phyloP scores from a whole-genome alignment of 2,797 vertebrate species.

The Cygnus olor region DNA sequence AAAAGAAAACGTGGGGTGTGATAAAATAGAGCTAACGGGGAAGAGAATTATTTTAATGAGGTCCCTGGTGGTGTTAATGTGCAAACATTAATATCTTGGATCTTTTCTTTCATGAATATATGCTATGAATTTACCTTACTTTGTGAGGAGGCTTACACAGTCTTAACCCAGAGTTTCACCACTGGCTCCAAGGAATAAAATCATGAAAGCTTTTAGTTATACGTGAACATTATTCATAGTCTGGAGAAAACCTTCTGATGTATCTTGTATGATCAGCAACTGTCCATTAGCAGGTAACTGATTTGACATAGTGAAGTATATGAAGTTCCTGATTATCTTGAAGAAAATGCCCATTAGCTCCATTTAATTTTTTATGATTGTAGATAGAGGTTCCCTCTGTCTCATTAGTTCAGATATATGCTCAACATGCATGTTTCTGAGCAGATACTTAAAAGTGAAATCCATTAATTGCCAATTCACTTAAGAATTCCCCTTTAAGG shows the following conservation, averaged over 20 bases:
- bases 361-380: slow-evolving; percentile 7
- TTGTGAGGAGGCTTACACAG: background rate
- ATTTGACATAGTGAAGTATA: background rate
- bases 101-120: background rate
- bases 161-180: background rate
- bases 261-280: background rate
- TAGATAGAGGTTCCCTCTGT: background rate
- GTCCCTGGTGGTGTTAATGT: background rate
- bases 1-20: background rate
- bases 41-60: background rate
- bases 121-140: background rate
- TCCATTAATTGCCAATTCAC: slow-evolving; percentile 2
- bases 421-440: background rate
- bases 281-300: background rate
- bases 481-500: slow-evolving; percentile 12
- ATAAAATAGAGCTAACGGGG: background rate
- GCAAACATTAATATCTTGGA: background rate
- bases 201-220: background rate
- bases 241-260: background rate
- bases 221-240: background rate
- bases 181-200: background rate
- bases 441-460: slow-evolving; percentile 24
- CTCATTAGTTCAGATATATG: background rate
- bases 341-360: background rate
- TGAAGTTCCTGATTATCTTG: background rate